Evolutionary conservation across 2,113 vertebrate genomes (phyloP), one percentile per base, ranked within the genome.

Genomic region (Ammodramus savannarum): DNA sequence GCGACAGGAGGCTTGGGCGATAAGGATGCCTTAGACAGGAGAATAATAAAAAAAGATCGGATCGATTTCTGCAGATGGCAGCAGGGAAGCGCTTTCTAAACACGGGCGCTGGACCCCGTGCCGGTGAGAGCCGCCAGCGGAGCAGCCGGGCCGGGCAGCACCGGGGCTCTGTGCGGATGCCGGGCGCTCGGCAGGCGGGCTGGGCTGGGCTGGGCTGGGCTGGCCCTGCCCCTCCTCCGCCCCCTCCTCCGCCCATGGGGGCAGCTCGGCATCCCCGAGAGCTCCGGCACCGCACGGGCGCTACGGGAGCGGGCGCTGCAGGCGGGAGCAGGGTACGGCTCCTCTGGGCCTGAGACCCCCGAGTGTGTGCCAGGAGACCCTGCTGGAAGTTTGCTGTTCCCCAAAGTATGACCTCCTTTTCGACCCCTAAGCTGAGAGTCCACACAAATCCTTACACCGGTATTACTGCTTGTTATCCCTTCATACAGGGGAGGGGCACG

Each of bases 51-150:
- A 26, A 39, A 19, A 36, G 74, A 75, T 72, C 36, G 61, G 74
- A 93, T 97, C 95, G 74, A 88, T 97, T 84, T 85, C 89, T 83
- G 92, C 96, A 97, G 96, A 92, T 93, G 63, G 94, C 96, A 97
- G 96, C 85, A 80, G 89, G 92, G 95, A 94, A 96, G 39, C 88
- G 59, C 93, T 90, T 93, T 93, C 88, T 26, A 76, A 91, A 32
- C 85, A 82, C 80, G 34, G 65, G 71, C 57, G 87, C 55, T 57
- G 75, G 9, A 57, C 14, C 15, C 26, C 18, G n/a, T n/a, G 68
- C 39, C 49, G 27, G 67, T 23, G 94, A 78, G 59, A 34, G 43
- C 59, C 7, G 34, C 20, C 18, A 26, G 38, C 26, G 7, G 7
- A 89, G 57, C 38, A 3, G 51, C 17, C n/a, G 26, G 9, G 21